phyloP scores from a whole-genome alignment of 2,888 invertebrate species.

The Strigamia transsilvanica region DNA sequence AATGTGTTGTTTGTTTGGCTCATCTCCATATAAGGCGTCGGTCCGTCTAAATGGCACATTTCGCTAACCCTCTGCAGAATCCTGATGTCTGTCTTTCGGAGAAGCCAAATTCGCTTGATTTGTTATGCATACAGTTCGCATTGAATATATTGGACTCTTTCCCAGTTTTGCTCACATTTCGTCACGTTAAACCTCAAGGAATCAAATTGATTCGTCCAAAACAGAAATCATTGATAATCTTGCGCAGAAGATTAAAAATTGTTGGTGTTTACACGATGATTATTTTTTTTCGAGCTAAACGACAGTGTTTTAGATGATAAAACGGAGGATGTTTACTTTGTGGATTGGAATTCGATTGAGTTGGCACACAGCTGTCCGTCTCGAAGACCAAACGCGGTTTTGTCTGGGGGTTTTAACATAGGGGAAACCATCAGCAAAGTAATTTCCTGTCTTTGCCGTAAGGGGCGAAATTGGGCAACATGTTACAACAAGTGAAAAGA shows the following conservation, averaged over 20 bases:
- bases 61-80: background rate
- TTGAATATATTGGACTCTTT: conserved; percentile 16
- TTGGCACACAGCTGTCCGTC: conserved; percentile 26
- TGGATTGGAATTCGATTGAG: conserved; percentile 31
- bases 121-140: conserved; percentile 2
- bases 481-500: conserved; percentile 1
- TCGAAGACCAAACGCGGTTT: background rate
- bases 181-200: background rate
- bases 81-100: background rate
- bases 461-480: conserved; percentile 4
- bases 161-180: background rate
- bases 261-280: too few species aligned
- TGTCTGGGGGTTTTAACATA: conserved; percentile 6
- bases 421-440: conserved; percentile 34
- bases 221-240: too few species aligned
- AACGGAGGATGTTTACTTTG: conserved; percentile 9
- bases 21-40: conserved; percentile 16
- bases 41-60: conserved; percentile 35
- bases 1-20: conserved; percentile 15
- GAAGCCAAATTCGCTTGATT: conserved; percentile 3
- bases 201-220: background rate
- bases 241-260: background rate
- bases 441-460: conserved; percentile 15
- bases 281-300: too few species aligned
- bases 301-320: background rate